Conservation (phyloP, 2,113 vertebrate species). For the Engystomops pustulosus region DNA sequence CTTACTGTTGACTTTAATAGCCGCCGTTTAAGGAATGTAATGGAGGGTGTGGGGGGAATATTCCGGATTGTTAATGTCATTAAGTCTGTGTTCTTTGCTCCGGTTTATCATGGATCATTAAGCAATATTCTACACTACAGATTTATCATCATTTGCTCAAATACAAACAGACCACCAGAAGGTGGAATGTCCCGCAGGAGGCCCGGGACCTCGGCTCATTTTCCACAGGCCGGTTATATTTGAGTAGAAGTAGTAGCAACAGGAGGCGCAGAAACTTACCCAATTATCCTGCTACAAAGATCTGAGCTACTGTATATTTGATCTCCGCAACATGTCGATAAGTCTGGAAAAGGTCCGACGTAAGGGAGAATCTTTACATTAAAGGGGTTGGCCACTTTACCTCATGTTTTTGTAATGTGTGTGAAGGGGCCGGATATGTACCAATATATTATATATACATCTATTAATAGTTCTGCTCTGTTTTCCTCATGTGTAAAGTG, state of each 20-base stretch:
- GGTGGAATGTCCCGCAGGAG: neutral
- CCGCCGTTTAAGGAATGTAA: conserved; percentile 15
- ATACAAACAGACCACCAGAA: conserved; percentile 14
- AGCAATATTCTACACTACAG: conserved; percentile 15
- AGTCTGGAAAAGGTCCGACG: too few relatives aligned
- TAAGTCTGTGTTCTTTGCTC: conserved; percentile 7
- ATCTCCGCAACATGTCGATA: too few relatives aligned
- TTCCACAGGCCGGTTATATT: conserved; percentile 1
- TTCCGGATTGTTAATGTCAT: neutral
- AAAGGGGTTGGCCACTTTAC: too few relatives aligned
- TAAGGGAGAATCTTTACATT: too few relatives aligned
- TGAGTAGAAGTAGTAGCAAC: conserved; percentile 2
- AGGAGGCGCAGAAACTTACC: neutral
- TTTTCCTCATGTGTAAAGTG: too few relatives aligned
- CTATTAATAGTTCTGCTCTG: too few relatives aligned
- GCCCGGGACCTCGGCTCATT: conserved; percentile 14
- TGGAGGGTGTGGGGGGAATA: neutral
- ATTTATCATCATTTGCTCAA: conserved; percentile 30
- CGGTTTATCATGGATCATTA: conserved; percentile 20
- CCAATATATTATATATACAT: too few relatives aligned
- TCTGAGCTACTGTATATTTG: neutral
- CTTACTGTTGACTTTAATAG: neutral
- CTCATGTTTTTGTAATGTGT: too few relatives aligned
- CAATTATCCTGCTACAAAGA: neutral
- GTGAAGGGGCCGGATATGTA: too few relatives aligned